Conservation (phyloP, 2,797 vertebrate species). For the Adrianichthys oophorus region DNA sequence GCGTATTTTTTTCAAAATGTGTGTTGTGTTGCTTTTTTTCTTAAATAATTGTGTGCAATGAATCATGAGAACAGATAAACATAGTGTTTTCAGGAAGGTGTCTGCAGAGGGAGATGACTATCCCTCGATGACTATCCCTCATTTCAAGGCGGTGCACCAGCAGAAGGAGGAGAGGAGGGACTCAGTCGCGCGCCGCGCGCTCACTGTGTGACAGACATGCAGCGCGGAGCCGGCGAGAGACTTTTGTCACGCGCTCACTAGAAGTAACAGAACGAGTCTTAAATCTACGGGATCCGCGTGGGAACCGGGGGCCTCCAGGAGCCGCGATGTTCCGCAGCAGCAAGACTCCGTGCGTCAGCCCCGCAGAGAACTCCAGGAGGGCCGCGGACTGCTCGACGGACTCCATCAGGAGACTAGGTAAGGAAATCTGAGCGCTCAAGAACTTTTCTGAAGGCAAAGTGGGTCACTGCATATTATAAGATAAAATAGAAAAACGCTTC, state of each 20-base stretch:
- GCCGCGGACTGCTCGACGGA: conserved; percentile 57
- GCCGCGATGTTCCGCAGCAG: conserved; percentile 58
- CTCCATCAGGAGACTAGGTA: conserved; percentile 72
- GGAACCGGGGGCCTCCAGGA: neutral
- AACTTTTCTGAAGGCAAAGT: neutral
- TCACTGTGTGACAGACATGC: conserved; percentile 44
- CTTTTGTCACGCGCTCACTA: conserved; percentile 1
- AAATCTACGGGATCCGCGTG: neutral
- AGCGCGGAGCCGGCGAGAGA: conserved; percentile 54
- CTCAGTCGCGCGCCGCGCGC: conserved; percentile 40
- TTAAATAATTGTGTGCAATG: too few species aligned
- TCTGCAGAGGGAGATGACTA: too few species aligned
- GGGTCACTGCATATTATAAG: too few species aligned
- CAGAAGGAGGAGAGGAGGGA: conserved; percentile 14
- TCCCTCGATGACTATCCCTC: too few species aligned
- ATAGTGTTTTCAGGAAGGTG: too few species aligned
- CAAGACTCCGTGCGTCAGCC: conserved; percentile 8
- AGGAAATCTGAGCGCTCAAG: conserved; percentile 21
- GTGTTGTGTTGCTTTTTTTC: too few species aligned
- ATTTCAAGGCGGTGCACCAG: neutral
- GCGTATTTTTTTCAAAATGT: too few species aligned
- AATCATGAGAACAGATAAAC: too few species aligned
- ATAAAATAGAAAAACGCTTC: too few species aligned
- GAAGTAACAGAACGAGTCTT: too few species aligned
- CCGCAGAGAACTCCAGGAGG: conserved; percentile 42